Percentiles rank a stretch among this genome's conserved stretches.
Evolutionary conservation across 1,140 invertebrate genomes (phyloP).

Genomic region (Conopomorpha cramerella): DNA sequence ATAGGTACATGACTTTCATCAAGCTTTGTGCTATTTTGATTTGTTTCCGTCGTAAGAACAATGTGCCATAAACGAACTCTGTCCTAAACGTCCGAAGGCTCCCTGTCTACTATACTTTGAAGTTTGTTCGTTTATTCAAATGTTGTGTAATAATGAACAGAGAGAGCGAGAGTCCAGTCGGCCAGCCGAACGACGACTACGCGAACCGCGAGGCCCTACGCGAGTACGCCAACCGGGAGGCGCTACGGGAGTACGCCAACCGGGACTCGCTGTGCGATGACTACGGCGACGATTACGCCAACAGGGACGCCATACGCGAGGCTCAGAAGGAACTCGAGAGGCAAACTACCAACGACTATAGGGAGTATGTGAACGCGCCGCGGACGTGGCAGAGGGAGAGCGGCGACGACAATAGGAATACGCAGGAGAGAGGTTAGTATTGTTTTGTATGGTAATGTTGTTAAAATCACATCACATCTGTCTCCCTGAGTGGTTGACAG

Average conservation of each 20-base stretch:
- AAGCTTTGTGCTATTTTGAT: no score
- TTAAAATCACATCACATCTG: neutral
- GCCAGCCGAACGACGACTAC: constrained; percentile 48
- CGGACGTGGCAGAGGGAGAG: constrained; percentile 28
- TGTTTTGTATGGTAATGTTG: constrained; percentile 1
- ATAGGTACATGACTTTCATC: no score
- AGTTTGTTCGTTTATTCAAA: no score
- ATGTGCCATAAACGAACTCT: no score
- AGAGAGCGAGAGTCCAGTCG: constrained; percentile 52
- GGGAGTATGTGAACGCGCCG: constrained; percentile 54
- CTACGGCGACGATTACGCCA: constrained; percentile 56
- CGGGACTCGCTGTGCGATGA: constrained; percentile 50
- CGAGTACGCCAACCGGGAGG: constrained; percentile 54
- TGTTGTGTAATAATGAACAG: no score
- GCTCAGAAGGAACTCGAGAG: constrained; percentile 47
- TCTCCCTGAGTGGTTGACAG: no score
- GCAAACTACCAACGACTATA: constrained; percentile 33
- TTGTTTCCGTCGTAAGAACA: no score
- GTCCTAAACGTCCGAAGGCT: no score
- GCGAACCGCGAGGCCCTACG: constrained; percentile 44
- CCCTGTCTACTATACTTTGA: no score
- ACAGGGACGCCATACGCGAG: constrained; percentile 51
- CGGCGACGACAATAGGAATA: constrained; percentile 56
- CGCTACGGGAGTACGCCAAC: constrained; percentile 51
- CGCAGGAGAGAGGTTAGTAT: constrained; percentile 34